Evolutionary conservation across 2,797 vertebrate species (phyloP), one percentile per base, ranked within the genome.

Genomic region (Babyrousa celebensis): DNA sequence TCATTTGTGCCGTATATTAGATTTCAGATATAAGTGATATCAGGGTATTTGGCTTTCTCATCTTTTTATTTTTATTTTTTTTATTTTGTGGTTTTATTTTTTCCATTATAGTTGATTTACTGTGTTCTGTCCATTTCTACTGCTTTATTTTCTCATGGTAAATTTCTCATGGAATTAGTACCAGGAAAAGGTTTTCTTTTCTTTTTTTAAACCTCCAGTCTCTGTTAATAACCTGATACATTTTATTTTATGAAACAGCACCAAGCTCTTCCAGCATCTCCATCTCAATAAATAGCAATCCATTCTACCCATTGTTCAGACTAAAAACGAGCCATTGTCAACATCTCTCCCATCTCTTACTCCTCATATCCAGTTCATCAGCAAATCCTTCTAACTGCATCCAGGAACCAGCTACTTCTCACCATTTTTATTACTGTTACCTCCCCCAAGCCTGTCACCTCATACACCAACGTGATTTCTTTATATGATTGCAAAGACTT

Each of bases 161-260:
- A n/a, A 67, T 85, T 90, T 54, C 2, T 54, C n/a, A 56, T 80
- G 62, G 63, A 54, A 54, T 58, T 92, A 93, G 43, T 71, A 27
- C 52, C 29, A 78, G 58, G 71, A 58, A 88, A 88, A 63, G 6
- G 8, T 65, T 88, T 93, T 84, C 32, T 74, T 71, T 14, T 91
- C 36, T 36, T 36, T 36, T 36, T 36, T 36, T 36, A 36, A 36
- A 43, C 43, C 40, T 70, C 14, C 25, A 54, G 17, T 68, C 16
- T 15, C 20, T n/a, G 32, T 62, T 68, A 75, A 75, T 78, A 82
- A 89, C 5, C 8, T 71, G n/a, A 94, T 67, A n/a, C 25, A 48
- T 29, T 65, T 82, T 72, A 84, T 88, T 84, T 90, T 58, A 84
- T 20, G 77, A 88, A 96, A 83, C 32, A 56, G 84, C 18, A 75